phyloP scores from a whole-genome alignment of 2,797 vertebrate genomes.

The Chelmon rostratus region DNA sequence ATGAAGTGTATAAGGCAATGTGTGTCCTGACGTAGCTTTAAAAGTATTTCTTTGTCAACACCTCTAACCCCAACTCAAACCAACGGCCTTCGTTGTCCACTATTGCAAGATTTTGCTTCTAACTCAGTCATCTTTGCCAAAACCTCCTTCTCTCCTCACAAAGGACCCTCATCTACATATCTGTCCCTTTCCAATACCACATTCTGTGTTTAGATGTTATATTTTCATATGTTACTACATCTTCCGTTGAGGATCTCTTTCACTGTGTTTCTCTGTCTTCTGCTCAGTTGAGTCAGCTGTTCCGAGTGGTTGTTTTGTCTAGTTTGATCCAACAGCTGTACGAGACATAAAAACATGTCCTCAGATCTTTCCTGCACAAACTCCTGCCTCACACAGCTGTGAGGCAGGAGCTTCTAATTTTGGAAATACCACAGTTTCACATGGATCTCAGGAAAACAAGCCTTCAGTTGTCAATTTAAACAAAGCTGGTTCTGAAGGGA shows the following conservation, averaged over 20 bases:
- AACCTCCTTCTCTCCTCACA: not conserved
- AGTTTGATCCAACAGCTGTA: slow-evolving; percentile 24
- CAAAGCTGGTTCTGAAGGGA: slow-evolving; percentile 74
- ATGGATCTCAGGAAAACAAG: slow-evolving; percentile 31
- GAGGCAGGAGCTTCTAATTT: slow-evolving; percentile 26
- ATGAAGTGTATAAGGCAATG: not conserved
- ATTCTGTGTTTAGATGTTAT: not conserved
- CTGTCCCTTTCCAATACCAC: not conserved
- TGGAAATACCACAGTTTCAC: slow-evolving; percentile 3
- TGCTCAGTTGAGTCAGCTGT: slow-evolving; percentile 11
- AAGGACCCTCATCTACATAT: not conserved
- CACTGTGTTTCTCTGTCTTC: not conserved
- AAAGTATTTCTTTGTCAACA: not conserved
- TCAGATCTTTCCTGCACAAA: slow-evolving; percentile 35
- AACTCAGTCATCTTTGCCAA: not conserved
- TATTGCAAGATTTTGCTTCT: not conserved
- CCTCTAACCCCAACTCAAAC: not conserved
- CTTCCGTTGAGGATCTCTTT: slow-evolving; percentile 16
- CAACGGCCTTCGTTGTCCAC: not conserved
- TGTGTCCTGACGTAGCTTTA: not conserved
- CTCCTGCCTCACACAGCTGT: slow-evolving; percentile 18
- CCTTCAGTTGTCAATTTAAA: slow-evolving; percentile 5
- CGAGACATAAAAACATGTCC: slow-evolving; percentile 2
- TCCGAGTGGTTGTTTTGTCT: slow-evolving; percentile 30
- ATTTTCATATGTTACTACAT: not conserved